Evolutionary conservation across 2,113 vertebrate species (phyloP).

Genomic region (Scalopus aquaticus): DNA sequence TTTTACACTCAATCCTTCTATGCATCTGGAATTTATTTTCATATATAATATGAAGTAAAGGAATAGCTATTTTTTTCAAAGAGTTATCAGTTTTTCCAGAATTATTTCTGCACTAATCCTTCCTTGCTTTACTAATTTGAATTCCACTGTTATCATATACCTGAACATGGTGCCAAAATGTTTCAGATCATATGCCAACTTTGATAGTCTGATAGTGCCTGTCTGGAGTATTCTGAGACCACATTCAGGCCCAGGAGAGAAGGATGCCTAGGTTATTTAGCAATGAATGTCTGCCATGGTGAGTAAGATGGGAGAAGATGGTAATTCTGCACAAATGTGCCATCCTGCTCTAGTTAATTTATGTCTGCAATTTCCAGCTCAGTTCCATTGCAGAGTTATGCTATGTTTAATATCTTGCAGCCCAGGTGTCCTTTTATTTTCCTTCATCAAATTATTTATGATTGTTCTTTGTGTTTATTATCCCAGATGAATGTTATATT

Average conservation of each 20-base stretch:
- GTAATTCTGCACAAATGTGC: background rate
- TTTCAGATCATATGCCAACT: background rate
- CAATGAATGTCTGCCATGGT: background rate
- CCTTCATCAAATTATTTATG: slow-evolving; percentile 26
- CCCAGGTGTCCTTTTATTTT: background rate
- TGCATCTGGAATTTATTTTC: slow-evolving; percentile 66
- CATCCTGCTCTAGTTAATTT: background rate
- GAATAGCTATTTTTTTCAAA: slow-evolving; percentile 27
- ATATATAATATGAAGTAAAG: slow-evolving; percentile 54
- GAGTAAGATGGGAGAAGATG: background rate
- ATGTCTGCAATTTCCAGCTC: background rate
- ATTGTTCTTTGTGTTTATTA: background rate
- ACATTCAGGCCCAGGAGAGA: background rate
- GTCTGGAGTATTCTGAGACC: background rate
- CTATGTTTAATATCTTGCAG: slow-evolving; percentile 1
- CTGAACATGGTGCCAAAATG: background rate
- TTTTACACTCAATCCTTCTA: slow-evolving; percentile 47
- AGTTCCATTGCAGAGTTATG: background rate
- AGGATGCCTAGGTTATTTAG: background rate
- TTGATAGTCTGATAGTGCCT: background rate
- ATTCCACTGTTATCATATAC: slow-evolving; percentile 45
- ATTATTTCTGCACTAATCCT: slow-evolving; percentile 42
- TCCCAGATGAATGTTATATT: background rate
- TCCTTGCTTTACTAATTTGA: slow-evolving; percentile 59
- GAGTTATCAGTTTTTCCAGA: slow-evolving; percentile 53